Evolutionary conservation across 1,140 invertebrate species (phyloP), one percentile per base, ranked within the genome.

Genomic region (Psilanteris sp.): DNA sequence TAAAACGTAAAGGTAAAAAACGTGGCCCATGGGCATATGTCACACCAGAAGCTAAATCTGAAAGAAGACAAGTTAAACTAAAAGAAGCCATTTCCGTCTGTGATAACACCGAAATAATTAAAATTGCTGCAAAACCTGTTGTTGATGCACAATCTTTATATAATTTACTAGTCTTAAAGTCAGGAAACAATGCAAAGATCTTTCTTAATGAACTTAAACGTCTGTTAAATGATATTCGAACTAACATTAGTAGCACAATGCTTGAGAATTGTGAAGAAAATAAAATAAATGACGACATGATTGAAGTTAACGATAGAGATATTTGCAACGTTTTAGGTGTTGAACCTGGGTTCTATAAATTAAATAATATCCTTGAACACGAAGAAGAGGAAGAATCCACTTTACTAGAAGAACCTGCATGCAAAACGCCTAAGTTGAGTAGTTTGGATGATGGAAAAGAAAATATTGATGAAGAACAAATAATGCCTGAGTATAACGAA

Each of bases 21-120:
- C 81, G 87, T 0, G 86, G 87, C 0, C 86, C 86, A 9, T 87
- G 86, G 82, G 86, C 86, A 3, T 87, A 87, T 15, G 82, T 83
- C 1, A 89, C 85, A 0, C 88, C 88, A 0, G 88, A 88, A 48
- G 87, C 86, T 1, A 86, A 87, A 32, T 87, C 88, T 0, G 84
- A 88, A 29, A 83, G 87, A 32, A 82, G 89, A 15, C 89, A 90
- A 67, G 67, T 83, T 0, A 91, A 90, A 78, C 79, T 91, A 0
- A 87, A 87, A 66, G 90, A 91, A 79, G 90, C 90, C 27, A 86
- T 87, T 14, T 84, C 85, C 0, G 85, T 83, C 0, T 87, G 85
- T 11, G 83, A 87, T 20, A 81, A 81, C 46, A 5, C 57, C 0
- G 87, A 88, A 50, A 87, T 88, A 37, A 62, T 77, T 3, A 88